phyloP scores from a whole-genome alignment of 2,888 invertebrate genomes.

The Polydrusus cervinus region DNA sequence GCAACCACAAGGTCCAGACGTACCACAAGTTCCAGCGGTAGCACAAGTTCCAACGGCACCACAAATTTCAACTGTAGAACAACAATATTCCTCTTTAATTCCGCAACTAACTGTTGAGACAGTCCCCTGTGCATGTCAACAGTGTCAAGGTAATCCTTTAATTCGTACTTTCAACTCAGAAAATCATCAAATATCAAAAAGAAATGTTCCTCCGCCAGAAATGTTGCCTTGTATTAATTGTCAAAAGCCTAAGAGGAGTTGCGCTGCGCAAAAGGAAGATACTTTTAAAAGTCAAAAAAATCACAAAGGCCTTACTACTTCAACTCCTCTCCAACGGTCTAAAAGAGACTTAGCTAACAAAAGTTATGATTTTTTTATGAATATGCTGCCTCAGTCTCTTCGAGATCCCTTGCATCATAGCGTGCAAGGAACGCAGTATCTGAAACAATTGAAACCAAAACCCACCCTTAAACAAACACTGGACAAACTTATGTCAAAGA shows the following conservation, averaged over 20 bases:
- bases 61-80: neutral
- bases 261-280: neutral
- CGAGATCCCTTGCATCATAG: slow-evolving; percentile 58
- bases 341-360: slow-evolving; percentile 51
- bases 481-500: slow-evolving; percentile 41
- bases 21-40: neutral
- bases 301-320: too few relatives aligned
- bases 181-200: slow-evolving; percentile 4
- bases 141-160: neutral
- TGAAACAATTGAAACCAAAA: slow-evolving; percentile 53
- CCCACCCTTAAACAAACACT: slow-evolving; percentile 45
- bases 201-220: neutral
- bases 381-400: slow-evolving; percentile 61
- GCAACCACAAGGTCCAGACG: neutral
- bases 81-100: neutral
- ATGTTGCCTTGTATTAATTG: neutral
- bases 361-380: slow-evolving; percentile 59
- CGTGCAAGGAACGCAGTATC: slow-evolving; percentile 52
- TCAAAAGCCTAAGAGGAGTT: neutral
- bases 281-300: neutral
- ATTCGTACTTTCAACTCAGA: neutral
- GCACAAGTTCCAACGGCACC: neutral
- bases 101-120: neutral
- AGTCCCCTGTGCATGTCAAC: neutral
- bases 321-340: neutral